A percentile compares a stretch with the other conserved stretches of the same genome.
phyloP scores from a whole-genome alignment of 2,888 invertebrate species.

The Mythimna albipuncta region DNA sequence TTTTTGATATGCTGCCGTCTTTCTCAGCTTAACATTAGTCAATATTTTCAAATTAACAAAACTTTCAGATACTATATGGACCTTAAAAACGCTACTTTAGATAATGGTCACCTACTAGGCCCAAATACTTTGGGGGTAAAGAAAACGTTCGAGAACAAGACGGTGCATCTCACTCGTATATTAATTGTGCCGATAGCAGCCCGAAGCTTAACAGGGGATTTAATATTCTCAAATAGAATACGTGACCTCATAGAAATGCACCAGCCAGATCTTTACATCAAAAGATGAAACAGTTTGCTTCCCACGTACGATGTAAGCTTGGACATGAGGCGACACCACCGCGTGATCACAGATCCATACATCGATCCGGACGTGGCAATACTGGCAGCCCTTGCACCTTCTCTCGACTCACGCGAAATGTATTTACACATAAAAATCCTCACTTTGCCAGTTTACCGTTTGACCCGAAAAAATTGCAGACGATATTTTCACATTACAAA shows the following conservation, averaged over 20 bases:
- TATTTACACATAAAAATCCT: constrained; percentile 50
- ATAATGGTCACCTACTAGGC: too few relatives aligned
- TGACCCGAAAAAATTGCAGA: constrained; percentile 39
- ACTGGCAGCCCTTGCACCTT: constrained; percentile 19
- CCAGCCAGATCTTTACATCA: neutral
- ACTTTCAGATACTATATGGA: too few relatives aligned
- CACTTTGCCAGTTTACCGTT: constrained; percentile 30
- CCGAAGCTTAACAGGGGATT: neutral
- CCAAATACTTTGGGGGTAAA: too few relatives aligned
- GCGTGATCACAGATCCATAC: constrained; percentile 38
- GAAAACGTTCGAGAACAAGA: too few relatives aligned
- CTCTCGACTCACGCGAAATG: constrained; percentile 35
- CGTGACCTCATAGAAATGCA: constrained; percentile 12
- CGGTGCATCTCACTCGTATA: too few relatives aligned
- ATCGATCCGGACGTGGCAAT: constrained; percentile 20
- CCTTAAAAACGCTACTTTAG: too few relatives aligned
- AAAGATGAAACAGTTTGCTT: constrained; percentile 22
- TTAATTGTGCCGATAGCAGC: neutral
- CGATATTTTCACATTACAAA: constrained; percentile 16
- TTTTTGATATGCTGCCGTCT: neutral
- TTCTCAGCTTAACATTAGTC: neutral
- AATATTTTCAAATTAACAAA: neutral
- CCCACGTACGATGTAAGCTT: constrained; percentile 3
- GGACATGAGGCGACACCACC: constrained; percentile 34
- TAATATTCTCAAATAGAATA: constrained; percentile 16